Evolutionary conservation across 2,888 invertebrate species (phyloP).

Genomic region (Platerodrilus igneus): DNA sequence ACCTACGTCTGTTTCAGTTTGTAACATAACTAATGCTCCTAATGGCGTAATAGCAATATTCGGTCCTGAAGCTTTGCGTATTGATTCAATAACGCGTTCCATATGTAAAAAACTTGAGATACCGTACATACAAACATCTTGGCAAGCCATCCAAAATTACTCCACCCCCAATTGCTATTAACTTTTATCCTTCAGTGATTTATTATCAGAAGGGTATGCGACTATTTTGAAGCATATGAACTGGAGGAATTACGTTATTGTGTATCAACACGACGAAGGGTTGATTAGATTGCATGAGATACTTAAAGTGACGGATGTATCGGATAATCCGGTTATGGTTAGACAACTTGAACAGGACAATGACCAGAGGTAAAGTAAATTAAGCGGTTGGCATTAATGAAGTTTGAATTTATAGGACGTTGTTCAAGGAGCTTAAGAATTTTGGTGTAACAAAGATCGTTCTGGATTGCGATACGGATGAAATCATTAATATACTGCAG

Average conservation of each 20-base stretch:
- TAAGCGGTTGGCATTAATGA: too few relatives aligned
- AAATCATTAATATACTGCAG: constrained; percentile 52
- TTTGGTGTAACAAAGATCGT: constrained; percentile 69
- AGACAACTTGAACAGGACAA: constrained; percentile 52
- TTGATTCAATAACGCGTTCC: neutral
- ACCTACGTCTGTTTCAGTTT: constrained; percentile 5
- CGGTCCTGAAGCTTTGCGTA: neutral
- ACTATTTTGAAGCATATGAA: constrained; percentile 63
- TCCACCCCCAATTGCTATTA: neutral
- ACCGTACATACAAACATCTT: constrained; percentile 1
- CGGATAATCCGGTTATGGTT: constrained; percentile 59
- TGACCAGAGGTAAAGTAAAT: constrained; percentile 33
- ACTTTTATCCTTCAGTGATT: constrained; percentile 34
- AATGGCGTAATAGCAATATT: constrained; percentile 2
- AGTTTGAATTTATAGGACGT: constrained; percentile 59
- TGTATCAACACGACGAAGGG: constrained; percentile 75
- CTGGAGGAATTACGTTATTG: constrained; percentile 72
- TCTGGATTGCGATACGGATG: constrained; percentile 67
- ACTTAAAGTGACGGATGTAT: constrained; percentile 62
- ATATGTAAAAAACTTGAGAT: constrained; percentile 1
- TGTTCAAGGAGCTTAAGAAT: constrained; percentile 71
- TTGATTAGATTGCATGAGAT: constrained; percentile 74
- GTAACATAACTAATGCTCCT: neutral
- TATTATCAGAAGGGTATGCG: constrained; percentile 61
- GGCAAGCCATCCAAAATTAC: neutral